Percentiles rank a stretch among this genome's conserved stretches.
Evolutionary conservation across 2,888 invertebrate genomes (phyloP).

Genomic region (Ctena decussata): DNA sequence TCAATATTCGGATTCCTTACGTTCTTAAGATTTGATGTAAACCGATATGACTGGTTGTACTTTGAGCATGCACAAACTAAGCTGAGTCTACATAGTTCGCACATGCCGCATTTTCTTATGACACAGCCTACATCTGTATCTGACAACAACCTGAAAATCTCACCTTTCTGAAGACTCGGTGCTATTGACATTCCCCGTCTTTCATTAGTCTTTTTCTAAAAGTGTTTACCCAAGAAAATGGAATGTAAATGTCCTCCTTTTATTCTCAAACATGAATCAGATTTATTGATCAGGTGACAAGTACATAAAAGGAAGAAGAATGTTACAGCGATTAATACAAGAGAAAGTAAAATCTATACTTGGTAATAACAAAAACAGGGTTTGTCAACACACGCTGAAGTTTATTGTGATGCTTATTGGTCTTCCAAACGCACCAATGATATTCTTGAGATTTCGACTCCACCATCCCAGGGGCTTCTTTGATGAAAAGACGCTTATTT

Average conservation of each 20-base stretch:
- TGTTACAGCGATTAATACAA: neutral
- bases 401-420: neutral
- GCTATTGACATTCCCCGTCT: neutral
- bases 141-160: neutral
- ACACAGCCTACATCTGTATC: neutral
- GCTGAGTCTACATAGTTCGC: too few species aligned
- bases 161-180: neutral
- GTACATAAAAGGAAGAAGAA: neutral
- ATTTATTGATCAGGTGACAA: neutral
- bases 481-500: neutral
- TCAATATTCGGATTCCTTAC: too few species aligned
- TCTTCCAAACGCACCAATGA: neutral
- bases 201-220: slow-evolving; percentile 23
- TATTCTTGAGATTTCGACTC: neutral
- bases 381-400: neutral
- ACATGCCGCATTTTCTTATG: too few species aligned
- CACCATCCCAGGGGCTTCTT: neutral
- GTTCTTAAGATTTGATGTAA: too few species aligned
- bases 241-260: slow-evolving; percentile 55
- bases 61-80: too few species aligned
- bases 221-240: slow-evolving; percentile 67
- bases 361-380: neutral
- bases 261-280: slow-evolving; percentile 43
- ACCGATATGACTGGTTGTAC: too few species aligned
- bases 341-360: neutral